Conservation (phyloP, 2,888 invertebrate species). For the Hirtodrosophila alboralis region DNA sequence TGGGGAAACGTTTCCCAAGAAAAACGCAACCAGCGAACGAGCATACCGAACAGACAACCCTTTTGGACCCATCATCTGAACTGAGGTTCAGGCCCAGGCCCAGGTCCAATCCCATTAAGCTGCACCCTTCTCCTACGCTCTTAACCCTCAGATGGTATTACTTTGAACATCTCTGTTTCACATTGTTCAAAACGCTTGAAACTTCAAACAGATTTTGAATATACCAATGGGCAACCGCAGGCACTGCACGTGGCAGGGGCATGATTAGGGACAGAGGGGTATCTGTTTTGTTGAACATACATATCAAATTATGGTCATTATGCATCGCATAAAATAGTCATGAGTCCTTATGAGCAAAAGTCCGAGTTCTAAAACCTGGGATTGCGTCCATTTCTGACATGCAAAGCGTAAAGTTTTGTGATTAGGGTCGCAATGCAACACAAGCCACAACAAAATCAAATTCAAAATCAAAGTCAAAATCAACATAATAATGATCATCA, state of each 20-base stretch:
- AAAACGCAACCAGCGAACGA: constrained; percentile 41
- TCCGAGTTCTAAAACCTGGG: constrained; percentile 1
- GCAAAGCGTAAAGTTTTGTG: constrained; percentile 50
- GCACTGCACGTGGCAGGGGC: not conserved
- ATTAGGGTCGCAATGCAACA: constrained; percentile 38
- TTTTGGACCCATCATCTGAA: constrained; percentile 47
- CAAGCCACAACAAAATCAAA: constrained; percentile 3
- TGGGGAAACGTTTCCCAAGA: constrained; percentile 64
- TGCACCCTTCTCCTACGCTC: not conserved
- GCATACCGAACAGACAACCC: constrained; percentile 65
- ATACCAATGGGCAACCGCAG: constrained; percentile 69
- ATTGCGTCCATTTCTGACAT: constrained; percentile 23
- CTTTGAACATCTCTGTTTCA: constrained; percentile 19
- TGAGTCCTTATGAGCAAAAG: constrained; percentile 8
- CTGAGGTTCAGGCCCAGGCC: no score
- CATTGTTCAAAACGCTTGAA: constrained; percentile 53
- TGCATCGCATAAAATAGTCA: constrained; percentile 69
- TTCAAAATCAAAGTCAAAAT: constrained; percentile 11
- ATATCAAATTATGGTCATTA: constrained; percentile 75
- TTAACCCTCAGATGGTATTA: not conserved
- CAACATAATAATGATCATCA: constrained; percentile 12
- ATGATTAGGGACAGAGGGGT: not conserved
- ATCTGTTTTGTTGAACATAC: constrained; percentile 43
- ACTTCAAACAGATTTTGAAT: constrained; percentile 75
- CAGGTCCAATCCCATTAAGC: not conserved